Evolutionary conservation across 2,113 vertebrate species (phyloP).

Genomic region (Thamnaconus septentrionalis): DNA sequence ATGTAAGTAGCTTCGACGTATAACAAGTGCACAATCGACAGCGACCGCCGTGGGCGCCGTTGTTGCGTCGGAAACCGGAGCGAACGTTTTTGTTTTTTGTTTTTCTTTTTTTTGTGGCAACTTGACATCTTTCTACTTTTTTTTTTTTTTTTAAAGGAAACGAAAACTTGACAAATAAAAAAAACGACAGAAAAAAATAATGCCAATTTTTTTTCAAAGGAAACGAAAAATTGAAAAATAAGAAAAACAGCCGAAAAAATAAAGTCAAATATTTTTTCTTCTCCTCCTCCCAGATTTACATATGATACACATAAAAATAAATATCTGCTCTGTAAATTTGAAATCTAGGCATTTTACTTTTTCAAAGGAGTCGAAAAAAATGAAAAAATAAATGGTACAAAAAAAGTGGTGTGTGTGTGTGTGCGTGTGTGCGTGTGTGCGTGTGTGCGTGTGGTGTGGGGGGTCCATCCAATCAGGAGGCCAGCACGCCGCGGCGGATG

Average conservation of each 20-base stretch:
- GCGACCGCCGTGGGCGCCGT: no score
- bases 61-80: constrained; percentile 43
- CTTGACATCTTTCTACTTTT: constrained; percentile 60
- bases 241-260: constrained; percentile 48
- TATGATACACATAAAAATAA: constrained; percentile 74
- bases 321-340: constrained; percentile 64
- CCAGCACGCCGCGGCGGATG: constrained; percentile 89
- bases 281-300: constrained; percentile 58
- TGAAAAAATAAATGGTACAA: constrained; percentile 58
- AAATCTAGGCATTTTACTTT: constrained; percentile 41
- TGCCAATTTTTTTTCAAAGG: not conserved
- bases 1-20: no score
- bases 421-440: no score
- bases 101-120: constrained; percentile 48
- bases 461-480: constrained; percentile 81
- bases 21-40: no score
- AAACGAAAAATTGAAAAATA: not conserved
- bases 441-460: no score
- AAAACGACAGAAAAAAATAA: not conserved
- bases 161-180: not conserved
- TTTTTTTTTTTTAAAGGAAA: no score
- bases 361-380: constrained; percentile 18
- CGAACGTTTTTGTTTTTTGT: constrained; percentile 17
- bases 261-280: constrained; percentile 45
- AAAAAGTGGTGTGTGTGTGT: not conserved